These are phyloP conservation scores for Eupelmus urozonus DNA, from an alignment of 2,888 invertebrate species.

Conservation along the genomic window DNA sequence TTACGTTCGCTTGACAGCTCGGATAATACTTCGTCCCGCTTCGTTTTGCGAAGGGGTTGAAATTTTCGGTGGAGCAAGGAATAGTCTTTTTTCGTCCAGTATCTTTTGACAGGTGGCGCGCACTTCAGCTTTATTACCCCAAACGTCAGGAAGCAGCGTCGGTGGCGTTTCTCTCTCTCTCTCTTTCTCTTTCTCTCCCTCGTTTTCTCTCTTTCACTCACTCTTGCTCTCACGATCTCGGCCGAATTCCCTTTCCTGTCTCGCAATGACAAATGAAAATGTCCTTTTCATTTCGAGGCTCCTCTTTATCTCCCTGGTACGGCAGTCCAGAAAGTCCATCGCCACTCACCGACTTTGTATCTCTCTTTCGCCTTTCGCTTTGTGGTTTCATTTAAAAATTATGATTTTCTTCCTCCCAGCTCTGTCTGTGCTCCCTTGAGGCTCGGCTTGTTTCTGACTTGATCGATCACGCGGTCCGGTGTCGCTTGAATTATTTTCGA, in stretches of 20 bases:
- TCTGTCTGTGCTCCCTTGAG: conserved; percentile 4
- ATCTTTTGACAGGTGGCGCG: conserved; percentile 47
- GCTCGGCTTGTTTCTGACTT: neutral
- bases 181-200: neutral
- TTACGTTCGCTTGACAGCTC: neutral
- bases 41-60: conserved; percentile 13
- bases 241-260: conserved; percentile 39
- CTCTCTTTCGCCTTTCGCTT: neutral
- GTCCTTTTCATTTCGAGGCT: conserved; percentile 48
- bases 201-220: neutral
- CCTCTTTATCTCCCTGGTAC: conserved; percentile 37
- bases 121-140: conserved; percentile 52
- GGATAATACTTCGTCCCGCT: neutral
- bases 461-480: conserved; percentile 41
- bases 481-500: conserved; percentile 33
- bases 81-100: conserved; percentile 11
- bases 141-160: conserved; percentile 21
- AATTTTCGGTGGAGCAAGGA: conserved; percentile 12
- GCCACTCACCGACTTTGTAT: conserved; percentile 3
- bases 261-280: conserved; percentile 58
- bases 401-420: conserved; percentile 10
- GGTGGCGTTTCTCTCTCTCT: neutral
- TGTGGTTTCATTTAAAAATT: conserved; percentile 48
- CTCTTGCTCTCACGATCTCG: too few species aligned
- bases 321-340: conserved; percentile 29